Base-by-base conservation (phyloP, 37 sponge, comb jelly and placozoan genomes). In the Dysidea cf. avara region DNA sequence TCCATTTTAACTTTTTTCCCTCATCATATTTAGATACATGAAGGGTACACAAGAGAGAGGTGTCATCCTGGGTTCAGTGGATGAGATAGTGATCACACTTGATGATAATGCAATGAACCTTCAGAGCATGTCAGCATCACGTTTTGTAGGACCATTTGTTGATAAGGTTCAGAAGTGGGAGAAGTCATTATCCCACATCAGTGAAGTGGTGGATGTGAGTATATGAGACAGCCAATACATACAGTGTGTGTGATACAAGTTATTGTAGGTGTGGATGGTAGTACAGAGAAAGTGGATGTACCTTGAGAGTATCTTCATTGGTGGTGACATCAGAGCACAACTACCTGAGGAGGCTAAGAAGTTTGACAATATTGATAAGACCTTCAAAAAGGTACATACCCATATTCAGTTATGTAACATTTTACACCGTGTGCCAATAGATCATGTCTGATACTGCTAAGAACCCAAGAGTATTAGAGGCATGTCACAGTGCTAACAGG, bases 211-310 rank as follows among this genome's bases (percentile, higher is more conserved):
- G 4, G 99, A 98, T 38, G 92, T 92, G 39, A 69, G 92, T 56
- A n/a, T n/a, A n/a, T n/a, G n/a, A n/a, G n/a, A n/a, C n/a, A n/a
- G n/a, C n/a, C n/a, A n/a, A n/a, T n/a, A n/a, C n/a, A n/a, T n/a
- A n/a, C n/a, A n/a, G n/a, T n/a, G n/a, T n/a, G n/a, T n/a, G n/a
- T n/a, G n/a, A n/a, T n/a, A n/a, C n/a, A n/a, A n/a, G n/a, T n/a
- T n/a, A n/a, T n/a, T 60, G 2, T 64, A 92, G 89, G 87, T 98
- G 56, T 98, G 99, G 99, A 98, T 98, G 99, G 87, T 88, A 4
- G 99, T 98, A 18, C 99, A 98, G 72, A 69, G 96, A 38, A 98
- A 98, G 78, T 98, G 99, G 99, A 98, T 98, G 95, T 98, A 98
- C 68, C 75, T 98, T 6, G 99, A 98, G 86, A 81, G 93, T 35